These are phyloP conservation scores for Micoletzkya japonica DNA, from an alignment of 2,888 invertebrate genomes.

Conservation along the genomic window DNA sequence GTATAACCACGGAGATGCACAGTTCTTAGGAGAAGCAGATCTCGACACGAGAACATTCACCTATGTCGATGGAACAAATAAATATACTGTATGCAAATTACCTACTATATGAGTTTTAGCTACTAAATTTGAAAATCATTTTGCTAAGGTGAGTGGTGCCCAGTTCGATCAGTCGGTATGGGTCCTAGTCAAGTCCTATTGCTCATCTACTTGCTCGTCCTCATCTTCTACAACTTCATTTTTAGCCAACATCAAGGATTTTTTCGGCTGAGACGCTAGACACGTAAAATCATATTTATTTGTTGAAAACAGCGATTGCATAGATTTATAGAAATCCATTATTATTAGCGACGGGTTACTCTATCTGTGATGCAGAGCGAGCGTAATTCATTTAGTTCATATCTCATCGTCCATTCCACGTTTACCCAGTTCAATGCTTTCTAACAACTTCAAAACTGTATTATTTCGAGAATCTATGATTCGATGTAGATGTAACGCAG, in stretches of 20 bases:
- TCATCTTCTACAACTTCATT: too few relatives aligned
- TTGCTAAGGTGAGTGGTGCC: not conserved
- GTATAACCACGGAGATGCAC: not conserved
- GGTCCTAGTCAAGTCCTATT: not conserved
- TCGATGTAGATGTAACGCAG: too few relatives aligned
- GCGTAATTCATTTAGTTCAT: not conserved
- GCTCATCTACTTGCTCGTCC: constrained; percentile 5
- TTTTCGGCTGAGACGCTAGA: constrained; percentile 20
- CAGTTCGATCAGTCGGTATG: constrained; percentile 12
- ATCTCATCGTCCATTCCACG: not conserved
- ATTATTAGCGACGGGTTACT: not conserved
- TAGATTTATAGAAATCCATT: not conserved
- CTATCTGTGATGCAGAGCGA: not conserved
- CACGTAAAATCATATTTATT: not conserved
- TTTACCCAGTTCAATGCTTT: not conserved
- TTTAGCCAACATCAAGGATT: constrained; percentile 16
- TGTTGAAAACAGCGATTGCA: not conserved
- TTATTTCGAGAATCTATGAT: too few relatives aligned
- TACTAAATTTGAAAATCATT: not conserved
- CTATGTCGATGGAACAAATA: not conserved
- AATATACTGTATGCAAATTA: not conserved
- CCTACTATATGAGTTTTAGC: not conserved
- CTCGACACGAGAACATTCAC: constrained; percentile 5
- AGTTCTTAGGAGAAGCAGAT: constrained; percentile 23
- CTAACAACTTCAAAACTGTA: not conserved